Base-by-base conservation (phyloP, 2,888 invertebrate genomes). In the Ctena decussata region DNA sequence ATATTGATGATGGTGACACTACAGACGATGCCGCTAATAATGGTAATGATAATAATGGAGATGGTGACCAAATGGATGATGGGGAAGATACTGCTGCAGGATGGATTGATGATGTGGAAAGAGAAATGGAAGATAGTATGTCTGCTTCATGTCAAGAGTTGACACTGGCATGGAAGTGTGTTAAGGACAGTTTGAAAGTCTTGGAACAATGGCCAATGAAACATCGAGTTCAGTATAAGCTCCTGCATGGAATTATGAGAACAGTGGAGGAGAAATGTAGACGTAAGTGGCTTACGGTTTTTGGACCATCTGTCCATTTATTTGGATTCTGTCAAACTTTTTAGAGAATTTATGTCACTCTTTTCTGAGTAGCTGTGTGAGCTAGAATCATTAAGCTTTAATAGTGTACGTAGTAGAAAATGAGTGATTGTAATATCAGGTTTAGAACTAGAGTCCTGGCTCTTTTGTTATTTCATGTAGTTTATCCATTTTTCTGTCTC, bases 251-350 rank as follows among this genome's bases (percentile, higher is more conserved):
- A 15, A 69, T 86, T 30, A 75, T 53, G n/a, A 57, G 46, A 2
- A 81, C 81, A 60, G 81, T 86, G 0, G 41, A 30, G 35, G 86
- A 86, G 21, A 86, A 80, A 72, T 86, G 86, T 49, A 75, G 35
- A 77, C 84, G 86, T 86, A 81, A 77, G 85, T 80, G 21, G 24
- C 32, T 75, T n/a, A n/a, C n/a, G n/a, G n/a, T n/a, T n/a, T n/a
- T n/a, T n/a, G n/a, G n/a, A n/a, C n/a, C n/a, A n/a, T n/a, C n/a
- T n/a, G n/a, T n/a, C n/a, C n/a, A n/a, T n/a, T n/a, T n/a, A n/a
- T n/a, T n/a, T n/a, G n/a, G n/a, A n/a, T n/a, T n/a, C n/a, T n/a
- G n/a, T n/a, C n/a, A n/a, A n/a, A n/a, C n/a, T n/a, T n/a, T n/a
- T n/a, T n/a, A n/a, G n/a, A n/a, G n/a, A n/a, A n/a, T n/a, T n/a